phyloP scores from a whole-genome alignment of 2,797 vertebrate genomes.

The Spinibarbus caldwelli region DNA sequence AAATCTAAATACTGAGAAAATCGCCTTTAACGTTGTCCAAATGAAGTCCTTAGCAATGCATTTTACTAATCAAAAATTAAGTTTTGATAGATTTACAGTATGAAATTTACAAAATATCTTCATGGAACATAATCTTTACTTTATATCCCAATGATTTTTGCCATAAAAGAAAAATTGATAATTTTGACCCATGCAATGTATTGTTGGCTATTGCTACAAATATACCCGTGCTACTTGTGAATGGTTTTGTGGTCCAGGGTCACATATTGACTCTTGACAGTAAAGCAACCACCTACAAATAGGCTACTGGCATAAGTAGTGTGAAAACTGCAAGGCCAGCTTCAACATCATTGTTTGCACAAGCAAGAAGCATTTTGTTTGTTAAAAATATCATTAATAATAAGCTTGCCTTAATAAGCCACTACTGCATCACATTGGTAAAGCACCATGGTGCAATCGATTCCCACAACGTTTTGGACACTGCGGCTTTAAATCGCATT shows the following conservation, averaged over 20 bases:
- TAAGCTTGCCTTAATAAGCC: background rate
- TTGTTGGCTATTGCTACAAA: background rate
- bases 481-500: background rate
- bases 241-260: too few relatives aligned
- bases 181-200: background rate
- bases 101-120: background rate
- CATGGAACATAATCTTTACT: background rate
- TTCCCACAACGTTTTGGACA: background rate
- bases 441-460: background rate
- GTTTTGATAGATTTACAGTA: too few relatives aligned
- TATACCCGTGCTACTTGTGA: background rate
- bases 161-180: background rate
- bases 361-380: background rate
- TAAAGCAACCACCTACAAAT: background rate
- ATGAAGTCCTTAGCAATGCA: too few relatives aligned
- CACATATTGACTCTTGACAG: background rate
- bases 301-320: background rate
- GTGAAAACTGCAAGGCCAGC: background rate
- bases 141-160: background rate
- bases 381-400: too few relatives aligned
- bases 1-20: too few relatives aligned
- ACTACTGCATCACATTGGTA: background rate
- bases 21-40: too few relatives aligned
- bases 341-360: background rate
- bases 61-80: too few relatives aligned